Evolutionary conservation across 2,888 invertebrate genomes (phyloP).

Genomic region (Temnothorax ravouxi): DNA sequence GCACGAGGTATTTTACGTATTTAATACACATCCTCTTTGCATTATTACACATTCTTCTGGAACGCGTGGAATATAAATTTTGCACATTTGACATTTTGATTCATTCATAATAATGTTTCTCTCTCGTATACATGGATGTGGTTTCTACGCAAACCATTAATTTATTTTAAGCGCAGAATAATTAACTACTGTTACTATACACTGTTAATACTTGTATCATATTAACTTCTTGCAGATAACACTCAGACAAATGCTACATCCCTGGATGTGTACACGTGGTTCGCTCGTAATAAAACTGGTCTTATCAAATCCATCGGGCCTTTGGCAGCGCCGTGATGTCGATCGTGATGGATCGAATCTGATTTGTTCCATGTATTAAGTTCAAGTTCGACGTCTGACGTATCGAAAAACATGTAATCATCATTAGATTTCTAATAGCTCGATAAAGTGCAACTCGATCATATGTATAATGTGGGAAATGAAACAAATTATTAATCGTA

Average conservation of each 20-base stretch:
- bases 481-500: neutral
- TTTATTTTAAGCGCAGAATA: neutral
- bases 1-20: neutral
- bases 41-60: neutral
- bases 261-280: neutral
- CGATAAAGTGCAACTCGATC: neutral
- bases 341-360: slow-evolving; percentile 24
- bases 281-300: slow-evolving; percentile 2
- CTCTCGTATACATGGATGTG: neutral
- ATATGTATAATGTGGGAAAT: neutral
- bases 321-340: slow-evolving; percentile 15
- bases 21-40: neutral
- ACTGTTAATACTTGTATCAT: neutral
- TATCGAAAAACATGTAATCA: slow-evolving; percentile 15
- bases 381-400: neutral
- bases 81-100: neutral
- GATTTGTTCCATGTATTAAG: slow-evolving; percentile 33
- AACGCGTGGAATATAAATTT: neutral
- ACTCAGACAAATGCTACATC: slow-evolving; percentile 14
- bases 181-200: neutral
- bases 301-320: slow-evolving; percentile 28
- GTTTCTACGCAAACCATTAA: neutral
- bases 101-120: neutral
- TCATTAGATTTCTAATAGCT: neutral
- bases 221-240: neutral